Conservation (phyloP, 2,113 vertebrate species). For the Cathartes aura region DNA sequence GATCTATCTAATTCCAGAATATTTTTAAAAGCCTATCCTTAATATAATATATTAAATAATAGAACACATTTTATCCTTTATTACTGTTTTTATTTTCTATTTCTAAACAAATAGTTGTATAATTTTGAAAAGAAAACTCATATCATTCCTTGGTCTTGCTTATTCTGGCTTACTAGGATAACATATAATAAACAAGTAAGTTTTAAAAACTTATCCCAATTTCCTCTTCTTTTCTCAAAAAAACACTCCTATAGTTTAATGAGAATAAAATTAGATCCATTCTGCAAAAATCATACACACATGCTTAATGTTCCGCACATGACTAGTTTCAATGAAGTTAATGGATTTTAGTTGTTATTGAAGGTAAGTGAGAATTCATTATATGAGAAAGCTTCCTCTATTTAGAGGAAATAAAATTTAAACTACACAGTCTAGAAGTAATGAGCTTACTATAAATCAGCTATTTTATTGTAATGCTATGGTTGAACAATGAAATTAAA, state of each 20-base stretch:
- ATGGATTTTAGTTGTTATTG: background rate
- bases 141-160: background rate
- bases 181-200: background rate
- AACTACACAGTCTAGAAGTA: background rate
- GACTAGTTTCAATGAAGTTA: constrained; percentile 9
- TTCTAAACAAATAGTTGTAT: background rate
- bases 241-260: background rate
- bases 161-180: background rate
- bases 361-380: background rate
- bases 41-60: background rate
- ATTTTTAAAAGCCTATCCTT: background rate
- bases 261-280: constrained; percentile 1
- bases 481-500: constrained; percentile 17
- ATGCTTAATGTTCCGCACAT: constrained; percentile 17
- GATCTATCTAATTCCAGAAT: background rate
- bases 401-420: constrained; percentile 27
- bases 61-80: background rate
- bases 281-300: constrained; percentile 8
- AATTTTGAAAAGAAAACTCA: background rate
- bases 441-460: constrained; percentile 10
- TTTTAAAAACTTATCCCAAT: background rate
- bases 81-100: background rate
- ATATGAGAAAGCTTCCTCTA: background rate
- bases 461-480: background rate
- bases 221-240: background rate